Conservation (phyloP, 1,140 invertebrate species). For the Drosophila aff. region DNA sequence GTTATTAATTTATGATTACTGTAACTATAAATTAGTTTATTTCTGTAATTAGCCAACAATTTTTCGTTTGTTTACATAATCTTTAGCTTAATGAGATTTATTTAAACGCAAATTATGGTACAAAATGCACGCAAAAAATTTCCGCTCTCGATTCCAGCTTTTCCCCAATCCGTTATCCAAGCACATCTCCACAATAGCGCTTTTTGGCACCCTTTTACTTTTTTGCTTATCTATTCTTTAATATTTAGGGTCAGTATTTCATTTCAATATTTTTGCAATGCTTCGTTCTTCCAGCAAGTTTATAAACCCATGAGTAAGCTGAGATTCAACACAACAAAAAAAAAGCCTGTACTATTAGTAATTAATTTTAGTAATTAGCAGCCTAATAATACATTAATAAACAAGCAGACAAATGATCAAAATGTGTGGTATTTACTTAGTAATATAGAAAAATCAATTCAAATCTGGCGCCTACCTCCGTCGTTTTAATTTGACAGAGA, state of each 20-base stretch:
- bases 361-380: conserved; percentile 72
- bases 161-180: conserved; percentile 1
- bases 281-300: conserved; percentile 76
- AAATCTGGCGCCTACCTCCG: conserved; percentile 19
- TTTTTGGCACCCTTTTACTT: neutral
- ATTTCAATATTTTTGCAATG: conserved; percentile 61
- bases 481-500: too few relatives aligned
- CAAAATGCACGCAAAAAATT: conserved; percentile 62
- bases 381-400: conserved; percentile 67
- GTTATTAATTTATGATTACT: conserved; percentile 70
- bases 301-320: conserved; percentile 59
- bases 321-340: conserved; percentile 67
- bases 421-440: neutral
- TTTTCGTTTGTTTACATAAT: conserved; percentile 62
- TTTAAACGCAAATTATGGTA: conserved; percentile 74
- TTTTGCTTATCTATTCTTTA: conserved; percentile 24
- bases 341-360: conserved; percentile 74
- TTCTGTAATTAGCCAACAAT: conserved; percentile 73
- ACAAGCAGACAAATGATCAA: conserved; percentile 52
- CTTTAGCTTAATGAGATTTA: conserved; percentile 76
- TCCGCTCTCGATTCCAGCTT: conserved; percentile 59
- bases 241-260: conserved; percentile 68
- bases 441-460: neutral
- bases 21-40: conserved; percentile 75
- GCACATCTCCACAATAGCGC: conserved; percentile 7